Base-by-base conservation (phyloP, 2,888 invertebrate species). In the Coremacera marginata region DNA sequence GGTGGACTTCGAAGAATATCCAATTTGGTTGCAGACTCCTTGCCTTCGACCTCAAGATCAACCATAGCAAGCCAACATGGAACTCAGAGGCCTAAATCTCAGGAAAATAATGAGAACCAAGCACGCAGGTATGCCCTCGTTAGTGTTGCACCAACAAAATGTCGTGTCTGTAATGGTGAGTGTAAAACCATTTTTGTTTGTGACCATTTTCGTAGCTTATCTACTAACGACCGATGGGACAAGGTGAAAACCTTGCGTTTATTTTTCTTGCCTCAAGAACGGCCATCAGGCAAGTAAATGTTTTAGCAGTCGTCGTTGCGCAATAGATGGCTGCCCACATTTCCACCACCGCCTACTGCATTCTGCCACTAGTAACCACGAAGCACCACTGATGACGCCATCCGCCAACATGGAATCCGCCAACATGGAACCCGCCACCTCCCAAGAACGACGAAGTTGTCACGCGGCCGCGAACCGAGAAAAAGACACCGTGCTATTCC, bases 141-240 rank as follows among this genome's bases (percentile, higher is more conserved):
- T 16, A 68, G 44, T n/a, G 37, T 68, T 22, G 9, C 67, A 44
- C 11, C 14, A 51, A 51, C 19, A 3, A 68, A 19, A 22, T 68
- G 67, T 14, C 37, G 14, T 8, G 14, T 19, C 1, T 70, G 70
- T 70, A 27, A 27, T 16, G 70, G 70, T 25, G 49, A 70, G 25
- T 70, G 70, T n/a, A 27, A 70, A 16, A 3, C 51, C 0, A 14
- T 52, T 34, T n/a, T 22, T 5, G 22, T 5, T 16, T 60, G 75
- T 49, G 16, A 77, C 14, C 9, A 16, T 9, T 79, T 79, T 60
- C 22, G 49, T 44, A 31, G 22, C 9, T 34, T 70, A 7, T 62
- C 63, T 4, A 57, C 60, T 2, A 62, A 77, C n/a, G 72, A 70
- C n/a, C 74, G 70, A 25, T 77, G 77, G 76, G 34, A 76, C 2